phyloP scores from a whole-genome alignment of 1,140 invertebrate species.

The Lepidurus arcticus region DNA sequence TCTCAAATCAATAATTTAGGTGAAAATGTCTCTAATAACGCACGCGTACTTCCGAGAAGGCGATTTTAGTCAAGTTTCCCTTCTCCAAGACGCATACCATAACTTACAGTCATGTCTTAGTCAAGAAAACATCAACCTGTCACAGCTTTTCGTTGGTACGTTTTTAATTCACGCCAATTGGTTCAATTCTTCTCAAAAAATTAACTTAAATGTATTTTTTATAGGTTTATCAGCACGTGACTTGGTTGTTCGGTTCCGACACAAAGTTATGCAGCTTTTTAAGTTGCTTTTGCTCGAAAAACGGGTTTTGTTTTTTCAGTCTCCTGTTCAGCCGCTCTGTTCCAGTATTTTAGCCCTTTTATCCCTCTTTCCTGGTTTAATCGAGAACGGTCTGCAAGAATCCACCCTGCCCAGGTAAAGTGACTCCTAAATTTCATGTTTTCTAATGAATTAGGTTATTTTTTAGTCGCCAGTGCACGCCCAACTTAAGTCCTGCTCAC shows the following conservation, averaged over 20 bases:
- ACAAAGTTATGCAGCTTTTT: slow-evolving; percentile 88
- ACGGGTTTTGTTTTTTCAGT: slow-evolving; percentile 85
- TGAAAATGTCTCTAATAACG: slow-evolving; percentile 92
- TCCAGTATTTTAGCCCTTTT: slow-evolving; percentile 78
- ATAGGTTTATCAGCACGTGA: slow-evolving; percentile 71
- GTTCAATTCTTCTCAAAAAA: background rate
- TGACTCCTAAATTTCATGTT: background rate
- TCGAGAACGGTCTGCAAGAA: slow-evolving; percentile 78
- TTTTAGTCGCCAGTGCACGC: background rate
- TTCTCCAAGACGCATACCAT: slow-evolving; percentile 86
- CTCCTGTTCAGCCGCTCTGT: slow-evolving; percentile 84
- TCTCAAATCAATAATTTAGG: slow-evolving; percentile 41
- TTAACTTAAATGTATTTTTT: slow-evolving; percentile 40
- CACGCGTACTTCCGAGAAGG: slow-evolving; percentile 94
- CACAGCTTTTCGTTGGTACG: slow-evolving; percentile 75
- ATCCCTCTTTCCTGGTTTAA: slow-evolving; percentile 81
- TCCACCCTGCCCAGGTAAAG: slow-evolving; percentile 32
- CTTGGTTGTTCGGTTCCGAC: slow-evolving; percentile 76
- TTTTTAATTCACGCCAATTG: slow-evolving; percentile 24
- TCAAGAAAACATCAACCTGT: slow-evolving; percentile 56
- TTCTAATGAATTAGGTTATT: background rate
- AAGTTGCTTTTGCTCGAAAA: slow-evolving; percentile 87
- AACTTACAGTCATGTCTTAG: slow-evolving; percentile 80
- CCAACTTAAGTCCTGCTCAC: background rate
- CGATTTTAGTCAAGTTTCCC: slow-evolving; percentile 81